Conservation (phyloP, 2,797 vertebrate species). For the Poeciliopsis infans region DNA sequence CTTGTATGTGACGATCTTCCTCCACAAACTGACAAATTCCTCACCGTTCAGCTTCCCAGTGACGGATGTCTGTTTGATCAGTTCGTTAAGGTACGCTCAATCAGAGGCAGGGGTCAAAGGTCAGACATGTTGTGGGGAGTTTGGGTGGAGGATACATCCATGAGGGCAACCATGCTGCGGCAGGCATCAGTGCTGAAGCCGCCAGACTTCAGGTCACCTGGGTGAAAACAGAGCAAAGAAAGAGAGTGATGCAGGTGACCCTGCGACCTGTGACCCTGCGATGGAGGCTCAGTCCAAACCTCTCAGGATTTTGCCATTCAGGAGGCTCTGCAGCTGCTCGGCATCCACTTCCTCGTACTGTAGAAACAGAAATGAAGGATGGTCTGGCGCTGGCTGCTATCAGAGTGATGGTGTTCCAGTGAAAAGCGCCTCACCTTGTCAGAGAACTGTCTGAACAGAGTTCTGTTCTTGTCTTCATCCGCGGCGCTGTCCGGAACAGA, state of each 20-base stretch:
- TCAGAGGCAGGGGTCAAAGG: background rate
- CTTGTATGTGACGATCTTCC: slow-evolving; percentile 58
- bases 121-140: background rate
- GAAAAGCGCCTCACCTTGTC: slow-evolving; percentile 57
- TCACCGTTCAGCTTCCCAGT: slow-evolving; percentile 66
- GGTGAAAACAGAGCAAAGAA: background rate
- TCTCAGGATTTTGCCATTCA: slow-evolving; percentile 61
- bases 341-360: slow-evolving; percentile 73
- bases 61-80: slow-evolving; percentile 56
- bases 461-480: slow-evolving; percentile 20
- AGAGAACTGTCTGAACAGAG: slow-evolving; percentile 59
- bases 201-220: slow-evolving; percentile 62
- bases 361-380: background rate
- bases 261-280: background rate
- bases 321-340: slow-evolving; percentile 66
- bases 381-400: background rate
- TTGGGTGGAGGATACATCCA: slow-evolving; percentile 87
- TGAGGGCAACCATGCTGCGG: slow-evolving; percentile 87
- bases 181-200: slow-evolving; percentile 87
- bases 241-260: background rate
- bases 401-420: background rate
- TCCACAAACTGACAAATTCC: slow-evolving; percentile 71
- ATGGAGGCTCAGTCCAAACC: slow-evolving; percentile 42
- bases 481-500: background rate
- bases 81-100: slow-evolving; percentile 39